These are phyloP conservation scores for Agapornis canus DNA, from an alignment of 2,797 vertebrate genomes.

Conservation along the genomic window DNA sequence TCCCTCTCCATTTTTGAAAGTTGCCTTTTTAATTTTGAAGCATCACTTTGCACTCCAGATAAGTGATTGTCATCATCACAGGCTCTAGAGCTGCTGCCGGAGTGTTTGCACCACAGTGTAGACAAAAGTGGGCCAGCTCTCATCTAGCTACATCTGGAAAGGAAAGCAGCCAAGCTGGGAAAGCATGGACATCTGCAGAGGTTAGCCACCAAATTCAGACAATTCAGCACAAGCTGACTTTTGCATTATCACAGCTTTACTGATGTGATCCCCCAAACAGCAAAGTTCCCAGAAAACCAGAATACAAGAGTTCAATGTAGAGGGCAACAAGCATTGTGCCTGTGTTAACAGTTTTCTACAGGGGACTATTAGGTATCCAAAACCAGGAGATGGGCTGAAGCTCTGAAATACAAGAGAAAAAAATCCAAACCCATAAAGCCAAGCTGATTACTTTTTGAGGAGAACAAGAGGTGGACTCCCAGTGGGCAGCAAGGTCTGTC, in stretches of 20 bases:
- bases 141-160: background rate
- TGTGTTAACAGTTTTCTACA: background rate
- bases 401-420: background rate
- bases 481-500: background rate
- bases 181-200: background rate
- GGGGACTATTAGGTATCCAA: background rate
- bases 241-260: background rate
- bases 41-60: background rate
- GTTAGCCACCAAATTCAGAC: background rate
- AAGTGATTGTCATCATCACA: background rate
- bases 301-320: background rate
- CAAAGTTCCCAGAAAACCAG: background rate
- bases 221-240: background rate
- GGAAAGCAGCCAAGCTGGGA: background rate
- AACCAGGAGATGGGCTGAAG: background rate
- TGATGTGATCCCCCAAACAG: fast-evolving
- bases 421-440: background rate
- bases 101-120: background rate
- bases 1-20: background rate
- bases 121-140: background rate
- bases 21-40: background rate
- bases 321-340: background rate
- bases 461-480: background rate
- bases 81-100: background rate
- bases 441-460: background rate